These are phyloP conservation scores for Gnathonemus echidnorhynchus DNA, from an alignment of 2,113 vertebrate species.

Conservation along the genomic window DNA sequence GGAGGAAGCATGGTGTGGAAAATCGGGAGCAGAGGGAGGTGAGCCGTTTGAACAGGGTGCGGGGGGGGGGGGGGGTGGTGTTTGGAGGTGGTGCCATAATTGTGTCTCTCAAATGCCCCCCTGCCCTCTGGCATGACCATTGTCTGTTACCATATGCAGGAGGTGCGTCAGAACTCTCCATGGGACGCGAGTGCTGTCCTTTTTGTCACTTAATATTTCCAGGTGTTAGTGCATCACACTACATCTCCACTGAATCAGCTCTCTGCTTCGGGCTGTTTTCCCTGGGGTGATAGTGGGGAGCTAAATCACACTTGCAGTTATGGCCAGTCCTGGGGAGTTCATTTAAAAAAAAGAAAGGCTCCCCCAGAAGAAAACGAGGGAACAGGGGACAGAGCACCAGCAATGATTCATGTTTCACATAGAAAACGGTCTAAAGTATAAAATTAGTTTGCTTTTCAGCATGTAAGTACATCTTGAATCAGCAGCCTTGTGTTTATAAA, in stretches of 20 bases:
- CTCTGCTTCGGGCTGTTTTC: neutral
- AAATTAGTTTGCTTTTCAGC: neutral
- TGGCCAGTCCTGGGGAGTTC: neutral
- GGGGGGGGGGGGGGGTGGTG: neutral
- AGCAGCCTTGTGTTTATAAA: neutral
- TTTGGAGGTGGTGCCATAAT: constrained; percentile 19
- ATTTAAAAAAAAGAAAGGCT: neutral
- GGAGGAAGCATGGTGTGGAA: constrained; percentile 21
- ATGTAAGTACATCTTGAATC: neutral
- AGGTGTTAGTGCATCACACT: neutral
- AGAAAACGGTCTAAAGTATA: neutral
- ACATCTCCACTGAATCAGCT: neutral
- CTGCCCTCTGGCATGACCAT: constrained; percentile 19
- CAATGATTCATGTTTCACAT: neutral
- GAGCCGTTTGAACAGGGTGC: constrained; percentile 28
- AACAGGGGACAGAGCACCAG: neutral
- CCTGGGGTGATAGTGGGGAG: neutral
- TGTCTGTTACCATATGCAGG: neutral
- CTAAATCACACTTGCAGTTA: neutral
- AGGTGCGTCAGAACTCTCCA: neutral
- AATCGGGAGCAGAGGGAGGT: constrained; percentile 31
- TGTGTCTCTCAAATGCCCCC: constrained; percentile 36
- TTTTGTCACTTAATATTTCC: neutral
- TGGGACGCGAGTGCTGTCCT: neutral
- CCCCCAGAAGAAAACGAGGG: neutral